Conservation (phyloP, 2,113 vertebrate species). For the Taxidea taxus region DNA sequence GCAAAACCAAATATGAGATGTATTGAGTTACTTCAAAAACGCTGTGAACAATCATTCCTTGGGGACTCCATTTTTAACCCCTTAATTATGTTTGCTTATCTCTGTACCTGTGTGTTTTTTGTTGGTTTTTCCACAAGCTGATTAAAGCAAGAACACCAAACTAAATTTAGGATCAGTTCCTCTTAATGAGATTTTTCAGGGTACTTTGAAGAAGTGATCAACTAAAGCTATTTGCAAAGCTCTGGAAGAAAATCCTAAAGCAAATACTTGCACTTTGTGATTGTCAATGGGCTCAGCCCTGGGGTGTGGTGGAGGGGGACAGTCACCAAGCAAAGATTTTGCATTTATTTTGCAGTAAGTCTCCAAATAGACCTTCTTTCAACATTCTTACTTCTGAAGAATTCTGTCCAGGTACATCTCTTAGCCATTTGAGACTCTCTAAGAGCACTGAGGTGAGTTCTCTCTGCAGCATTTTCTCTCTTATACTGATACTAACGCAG, state of each 20-base stretch:
- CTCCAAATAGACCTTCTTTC: neutral
- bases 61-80: neutral
- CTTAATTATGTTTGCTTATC: slow-evolving; percentile 9
- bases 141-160: slow-evolving; percentile 36
- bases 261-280: neutral
- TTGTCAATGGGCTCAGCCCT: neutral
- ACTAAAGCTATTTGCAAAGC: slow-evolving; percentile 17
- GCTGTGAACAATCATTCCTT: neutral
- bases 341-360: neutral
- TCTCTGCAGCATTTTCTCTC: neutral
- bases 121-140: slow-evolving; percentile 38
- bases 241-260: slow-evolving; percentile 26
- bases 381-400: neutral
- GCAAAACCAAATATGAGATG: neutral
- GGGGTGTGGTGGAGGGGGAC: neutral
- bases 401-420: neutral
- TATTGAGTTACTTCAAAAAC: neutral
- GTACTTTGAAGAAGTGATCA: slow-evolving; percentile 31
- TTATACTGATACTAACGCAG: neutral
- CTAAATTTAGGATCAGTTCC: slow-evolving; percentile 21
- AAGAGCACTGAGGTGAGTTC: neutral
- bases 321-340: slow-evolving; percentile 13
- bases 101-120: slow-evolving; percentile 9
- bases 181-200: slow-evolving; percentile 51
- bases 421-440: neutral